A percentile compares a stretch with the other conserved stretches of the same genome.
phyloP scores from a whole-genome alignment of 2,113 vertebrate genomes.

The Thomomys bottae region DNA sequence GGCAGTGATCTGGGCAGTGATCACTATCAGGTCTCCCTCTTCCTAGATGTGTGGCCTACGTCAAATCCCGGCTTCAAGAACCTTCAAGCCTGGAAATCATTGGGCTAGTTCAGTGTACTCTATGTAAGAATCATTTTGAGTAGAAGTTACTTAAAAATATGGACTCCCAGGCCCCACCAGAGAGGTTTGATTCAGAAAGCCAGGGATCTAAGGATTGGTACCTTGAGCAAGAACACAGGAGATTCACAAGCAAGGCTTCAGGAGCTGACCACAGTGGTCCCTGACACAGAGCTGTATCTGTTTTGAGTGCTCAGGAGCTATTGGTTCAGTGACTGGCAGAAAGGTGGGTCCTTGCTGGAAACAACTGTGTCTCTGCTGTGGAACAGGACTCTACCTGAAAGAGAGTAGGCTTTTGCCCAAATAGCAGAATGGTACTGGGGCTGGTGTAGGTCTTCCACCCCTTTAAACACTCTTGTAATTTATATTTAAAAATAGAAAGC shows the following conservation, averaged over 20 bases:
- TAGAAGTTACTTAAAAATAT: background rate
- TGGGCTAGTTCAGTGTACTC: background rate
- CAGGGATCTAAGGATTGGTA: background rate
- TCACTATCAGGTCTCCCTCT: background rate
- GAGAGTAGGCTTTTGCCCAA: constrained; percentile 25
- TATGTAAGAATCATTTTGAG: background rate
- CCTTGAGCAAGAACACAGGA: background rate
- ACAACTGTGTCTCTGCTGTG: no score
- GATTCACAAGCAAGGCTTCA: background rate
- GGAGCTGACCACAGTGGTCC: background rate
- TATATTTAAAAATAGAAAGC: constrained; percentile 77
- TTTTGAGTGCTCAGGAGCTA: background rate
- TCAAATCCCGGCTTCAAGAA: background rate
- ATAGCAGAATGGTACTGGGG: constrained; percentile 17
- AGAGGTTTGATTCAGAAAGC: background rate
- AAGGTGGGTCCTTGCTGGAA: no score
- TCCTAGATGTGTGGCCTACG: background rate
- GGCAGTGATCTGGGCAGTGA: background rate
- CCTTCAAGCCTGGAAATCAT: background rate
- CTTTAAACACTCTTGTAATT: constrained; percentile 70
- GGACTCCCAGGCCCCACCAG: no score
- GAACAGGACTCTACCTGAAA: background rate
- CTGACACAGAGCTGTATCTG: background rate
- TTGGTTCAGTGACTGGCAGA: background rate
- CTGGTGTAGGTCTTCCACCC: constrained; percentile 29